Base-by-base conservation (phyloP, 2,888 invertebrate species). In the Pyralis farinalis region DNA sequence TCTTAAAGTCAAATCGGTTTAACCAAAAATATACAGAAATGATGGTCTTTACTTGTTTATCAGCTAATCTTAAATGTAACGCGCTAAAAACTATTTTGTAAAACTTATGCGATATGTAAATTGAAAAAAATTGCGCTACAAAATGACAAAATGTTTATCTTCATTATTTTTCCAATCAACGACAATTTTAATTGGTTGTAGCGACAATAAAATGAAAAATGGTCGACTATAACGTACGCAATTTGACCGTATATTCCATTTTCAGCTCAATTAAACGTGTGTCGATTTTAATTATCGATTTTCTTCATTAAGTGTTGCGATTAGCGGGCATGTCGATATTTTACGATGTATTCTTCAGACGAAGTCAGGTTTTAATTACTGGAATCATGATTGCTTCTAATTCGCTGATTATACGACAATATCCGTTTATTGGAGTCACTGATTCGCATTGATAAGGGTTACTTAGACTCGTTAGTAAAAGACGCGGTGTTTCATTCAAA, bases 241-340 rank as follows among this genome's bases (percentile, higher is more conserved):
- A 58, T 63, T 58, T 53, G 62, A 78, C 64, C 58, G 63, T 61
- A 69, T 70, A 75, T 85, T 78, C 79, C 76, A 87, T 87, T 86
- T 85, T 80, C 83, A 81, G 80, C 74, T 81, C 84, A 81, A 85
- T 86, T 85, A 81, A 81, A 73, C 71, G 58, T 60, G 58, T 70
- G 69, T 69, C 75, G 72, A 65, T 78, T 80, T 81, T 83, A 83
- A 85, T 86, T 84, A 83, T 74, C 69, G 77, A 65, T 77, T 77
- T 76, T 73, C 65, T 78, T 86, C 85, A 86, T 87, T 85, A 85
- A 77, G 71, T 82, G 82, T 74, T 69, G 65, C 79, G 85, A 86
- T 87, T 87, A 82, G 79, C 87, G 69, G 60, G 68, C 85, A 74
- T 87, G 87, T 87, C 75, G 81, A 62, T 67, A 60, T 62, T 77